Percentiles rank a stretch among this genome's conserved stretches.
These are phyloP conservation scores for Cricetomys ansorgei DNA, from an alignment of 2,113 vertebrate species.

Conservation along the genomic window DNA sequence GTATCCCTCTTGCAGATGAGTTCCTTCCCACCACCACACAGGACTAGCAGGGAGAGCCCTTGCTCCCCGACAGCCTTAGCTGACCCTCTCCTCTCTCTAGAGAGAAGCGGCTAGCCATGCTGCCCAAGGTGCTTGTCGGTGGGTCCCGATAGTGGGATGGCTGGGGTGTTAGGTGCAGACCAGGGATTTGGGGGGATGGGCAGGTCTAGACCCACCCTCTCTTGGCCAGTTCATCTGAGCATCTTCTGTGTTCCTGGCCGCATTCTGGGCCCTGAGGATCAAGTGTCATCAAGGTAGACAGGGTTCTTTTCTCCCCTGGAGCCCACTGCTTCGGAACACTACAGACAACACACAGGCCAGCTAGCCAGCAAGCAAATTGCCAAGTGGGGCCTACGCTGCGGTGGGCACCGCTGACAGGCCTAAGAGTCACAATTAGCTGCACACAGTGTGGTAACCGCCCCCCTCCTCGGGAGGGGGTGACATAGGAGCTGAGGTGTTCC, in stretches of 20 bases:
- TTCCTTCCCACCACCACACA: not conserved
- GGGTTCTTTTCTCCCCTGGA: not conserved
- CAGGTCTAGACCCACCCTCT: not conserved
- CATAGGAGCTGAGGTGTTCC: not conserved
- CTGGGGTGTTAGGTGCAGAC: too few relatives aligned
- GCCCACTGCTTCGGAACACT: not conserved
- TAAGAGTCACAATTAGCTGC: not conserved
- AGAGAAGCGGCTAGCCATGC: not conserved
- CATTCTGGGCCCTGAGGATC: not conserved
- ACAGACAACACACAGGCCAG: not conserved
- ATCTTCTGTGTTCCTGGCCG: not conserved
- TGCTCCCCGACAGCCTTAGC: not conserved
- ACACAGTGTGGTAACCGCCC: not conserved
- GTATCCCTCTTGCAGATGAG: not conserved
- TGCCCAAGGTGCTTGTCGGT: not conserved
- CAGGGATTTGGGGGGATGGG: not conserved
- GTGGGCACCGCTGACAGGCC: not conserved
- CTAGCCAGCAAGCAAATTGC: not conserved
- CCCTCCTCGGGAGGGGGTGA: not conserved
- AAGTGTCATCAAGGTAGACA: too few relatives aligned
- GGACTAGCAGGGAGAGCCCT: not conserved
- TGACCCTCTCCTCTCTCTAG: not conserved
- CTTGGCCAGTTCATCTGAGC: rapidly evolving
- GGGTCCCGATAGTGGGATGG: not conserved
- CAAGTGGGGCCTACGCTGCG: not conserved